Evolutionary conservation across 2,113 vertebrate genomes (phyloP), one percentile per base, ranked within the genome.

Genomic region (Plectropomus leopardus): DNA sequence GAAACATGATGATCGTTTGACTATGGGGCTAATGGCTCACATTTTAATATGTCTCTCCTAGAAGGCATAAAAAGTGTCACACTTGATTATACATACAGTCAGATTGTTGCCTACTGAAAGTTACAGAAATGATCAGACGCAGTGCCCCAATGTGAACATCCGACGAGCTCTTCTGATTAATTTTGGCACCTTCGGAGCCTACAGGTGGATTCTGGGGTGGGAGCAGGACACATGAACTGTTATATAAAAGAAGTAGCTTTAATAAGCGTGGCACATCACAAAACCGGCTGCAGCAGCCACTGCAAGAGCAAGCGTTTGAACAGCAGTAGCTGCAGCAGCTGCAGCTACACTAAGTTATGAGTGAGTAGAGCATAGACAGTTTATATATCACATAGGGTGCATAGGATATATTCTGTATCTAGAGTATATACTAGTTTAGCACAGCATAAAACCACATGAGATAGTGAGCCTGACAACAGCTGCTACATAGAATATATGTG

Each of bases 401-500:
- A 14, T 2, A 10, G 19, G 34, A 36, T 36, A 9, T 36, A 36
- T 36, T 36, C 9, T 36, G 34, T 36, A 36, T 36, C 7, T 36
- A 2, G 34, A 8, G 8, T 9, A 8, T 36, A 8, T 6, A 36
- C 34, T 40, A 40, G 36, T 40, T 40, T 40, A 72, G 67, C 59
- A 59, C 45, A 28, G 45, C 45, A 63, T 60, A 71, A 63, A 71
- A 36, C 54, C 51, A 50, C 57, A 50, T 83, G 28, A 48, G 30
- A 67, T 50, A 42, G 23, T 21, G 21, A 64, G 60, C 54, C n/a
- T 72, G 50, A 72, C 73, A 69, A 58, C 69, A 78, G 73, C 68
- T 77, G 57, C 42, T 78, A 45, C n/a, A 72, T 51, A 34, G 48
- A 59, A 21, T 63, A 63, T 64, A 55, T 34, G 44, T 51, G 24